Base-by-base conservation (phyloP, 2,797 vertebrate species). In the Clarias laeviceps region DNA sequence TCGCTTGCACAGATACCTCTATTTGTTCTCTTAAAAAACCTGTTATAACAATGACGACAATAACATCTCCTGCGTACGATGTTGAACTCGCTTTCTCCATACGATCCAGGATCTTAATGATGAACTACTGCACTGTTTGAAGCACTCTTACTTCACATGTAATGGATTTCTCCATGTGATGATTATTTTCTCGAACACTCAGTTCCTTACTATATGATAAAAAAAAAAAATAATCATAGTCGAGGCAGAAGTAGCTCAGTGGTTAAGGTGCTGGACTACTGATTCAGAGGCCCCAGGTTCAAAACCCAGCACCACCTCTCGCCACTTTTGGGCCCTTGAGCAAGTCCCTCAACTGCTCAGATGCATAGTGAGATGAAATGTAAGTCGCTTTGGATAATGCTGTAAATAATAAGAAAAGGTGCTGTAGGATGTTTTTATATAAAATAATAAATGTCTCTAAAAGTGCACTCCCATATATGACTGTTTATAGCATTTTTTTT, bases 1-100 rank as follows among this genome's bases (percentile, higher is more conserved):
- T 74, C 82, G 62, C 12, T 65, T 40, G 83, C 61, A 74, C 76
- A 80, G 8, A 84, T 17, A 54, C 17, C 34, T 80, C 20, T 37
- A 50, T 20, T 20, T 69, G 59, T 50, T 4, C 27, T 29, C 27
- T 27, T 73, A n/a, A 24, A 50, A 5, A 4, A n/a, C 7, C 11
- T 32, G 27, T 5, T 29, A 66, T 9, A 18, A 32, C 65, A 17
- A 5, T 29, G 65, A 8, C 17, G 2, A 18, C 65, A 17, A 5
- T 29, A 32, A 8, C 29, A 18, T 69, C 17, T 9, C 8, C 68
- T 22, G 68, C 7, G 37, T 34, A 69, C 37, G 22, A n/a, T 12
- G 24, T 70, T 22, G 20, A 5, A 24, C 9, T 72, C 24, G 14
- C 2, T 45, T n/a, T n/a, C 37, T 72, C 22, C 11, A n/a, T 45